phyloP scores from a whole-genome alignment of 2,113 vertebrate species.

The Gavia stellata region DNA sequence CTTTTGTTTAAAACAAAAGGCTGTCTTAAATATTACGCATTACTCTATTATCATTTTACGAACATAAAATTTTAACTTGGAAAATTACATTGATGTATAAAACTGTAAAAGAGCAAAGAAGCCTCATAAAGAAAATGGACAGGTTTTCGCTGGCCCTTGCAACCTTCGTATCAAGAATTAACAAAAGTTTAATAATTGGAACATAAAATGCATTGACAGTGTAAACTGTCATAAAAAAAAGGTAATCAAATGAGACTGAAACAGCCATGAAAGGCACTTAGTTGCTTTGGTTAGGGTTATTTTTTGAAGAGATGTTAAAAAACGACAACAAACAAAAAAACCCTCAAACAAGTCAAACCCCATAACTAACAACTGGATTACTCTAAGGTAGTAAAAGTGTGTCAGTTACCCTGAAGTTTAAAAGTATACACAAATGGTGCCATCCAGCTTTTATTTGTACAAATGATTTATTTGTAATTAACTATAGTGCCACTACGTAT shows the following conservation, averaged over 20 bases:
- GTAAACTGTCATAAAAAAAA: not conserved
- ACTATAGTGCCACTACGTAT: not conserved
- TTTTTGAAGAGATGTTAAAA: not conserved
- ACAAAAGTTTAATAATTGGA: not conserved
- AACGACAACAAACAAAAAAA: not conserved
- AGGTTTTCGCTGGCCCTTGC: not conserved
- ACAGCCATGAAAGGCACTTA: not conserved
- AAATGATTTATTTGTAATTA: not conserved
- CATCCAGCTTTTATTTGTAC: not conserved
- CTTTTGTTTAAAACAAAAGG: constrained; percentile 8
- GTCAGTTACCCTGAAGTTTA: not conserved
- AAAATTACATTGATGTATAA: not conserved
- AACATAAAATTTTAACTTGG: not conserved
- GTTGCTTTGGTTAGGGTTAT: not conserved
- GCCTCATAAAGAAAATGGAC: not conserved
- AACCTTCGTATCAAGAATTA: not conserved
- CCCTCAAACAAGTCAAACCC: not conserved
- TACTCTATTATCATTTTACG: not conserved
- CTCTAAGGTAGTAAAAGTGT: not conserved
- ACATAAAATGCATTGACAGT: not conserved
- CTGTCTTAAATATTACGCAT: not conserved
- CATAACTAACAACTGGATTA: not conserved
- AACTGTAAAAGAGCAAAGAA: not conserved
- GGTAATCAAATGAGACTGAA: not conserved
- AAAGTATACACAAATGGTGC: not conserved